Base-by-base conservation (phyloP, 1,140 invertebrate species). In the Zaprionus tsacasi region DNA sequence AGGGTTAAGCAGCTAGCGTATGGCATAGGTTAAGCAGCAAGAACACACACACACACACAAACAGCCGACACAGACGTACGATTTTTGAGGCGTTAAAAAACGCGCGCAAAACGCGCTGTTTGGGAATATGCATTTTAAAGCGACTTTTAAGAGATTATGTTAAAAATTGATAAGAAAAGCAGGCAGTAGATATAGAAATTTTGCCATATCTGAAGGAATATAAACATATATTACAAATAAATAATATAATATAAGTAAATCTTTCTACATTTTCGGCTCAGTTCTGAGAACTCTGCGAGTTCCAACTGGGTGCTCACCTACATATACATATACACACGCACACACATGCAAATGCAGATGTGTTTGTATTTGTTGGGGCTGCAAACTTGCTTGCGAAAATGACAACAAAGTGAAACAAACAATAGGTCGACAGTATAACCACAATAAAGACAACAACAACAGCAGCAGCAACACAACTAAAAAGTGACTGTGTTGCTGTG, bases 401-500 rank as follows among this genome's bases (percentile, higher is more conserved):
- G 72, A 82, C 80, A 81, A 78, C 76, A 78, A 70, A 82, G 75
- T 78, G 76, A 78, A 69, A 78, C 80, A 81, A 78, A 82, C 79
- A 81, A 82, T 86, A 76, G 82, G 82, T 81, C 82, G 79, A 63
- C 52, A 63, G 81, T 70, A 66, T 75, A 69, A 68, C 57, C 65
- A 73, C 72, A 75, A 70, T 57, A 75, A 58, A 40, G 15, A 63
- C 58, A 54, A 52, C 66, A 40, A 56, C 56, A 68, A 21, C 64
- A 69, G 8, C 30, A 64, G 30, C 33, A 63, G 52, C 59, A 63
- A 66, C 54, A 76, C 55, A 76, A 76, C 73, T 76, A 76, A 76
- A 76, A 76, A 76, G 74, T 76, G 74, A 76, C 74, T 76, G 74
- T 76, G 74, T 76, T 76, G 74, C 36, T 38, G 55, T 25, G 48